A percentile compares a stretch with the other conserved stretches of the same genome.
Conservation (phyloP, 2,888 invertebrate species). For the Orthonevra nobilis region DNA sequence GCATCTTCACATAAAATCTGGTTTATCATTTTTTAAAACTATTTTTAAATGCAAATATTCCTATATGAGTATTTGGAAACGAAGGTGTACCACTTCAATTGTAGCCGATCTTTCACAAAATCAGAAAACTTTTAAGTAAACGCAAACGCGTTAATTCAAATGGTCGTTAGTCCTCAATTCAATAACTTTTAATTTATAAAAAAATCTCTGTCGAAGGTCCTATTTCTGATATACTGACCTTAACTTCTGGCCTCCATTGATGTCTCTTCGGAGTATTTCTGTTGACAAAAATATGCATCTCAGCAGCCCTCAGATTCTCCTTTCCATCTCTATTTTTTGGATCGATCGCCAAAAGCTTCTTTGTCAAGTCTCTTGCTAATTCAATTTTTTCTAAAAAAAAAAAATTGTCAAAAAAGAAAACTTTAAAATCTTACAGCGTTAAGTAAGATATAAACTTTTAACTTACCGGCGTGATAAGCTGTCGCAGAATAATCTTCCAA, state of each 20-base stretch:
- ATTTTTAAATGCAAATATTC: no score
- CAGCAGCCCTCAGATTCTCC: conserved; percentile 92
- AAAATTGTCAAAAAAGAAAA: conserved; percentile 74
- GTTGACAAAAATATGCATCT: conserved; percentile 81
- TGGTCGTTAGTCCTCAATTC: no score
- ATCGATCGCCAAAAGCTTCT: conserved; percentile 85
- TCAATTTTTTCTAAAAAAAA: conserved; percentile 85
- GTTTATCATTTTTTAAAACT: no score
- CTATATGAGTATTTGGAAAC: no score
- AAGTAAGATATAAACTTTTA: conserved; percentile 86
- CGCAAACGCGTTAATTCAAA: no score
- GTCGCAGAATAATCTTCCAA: conserved; percentile 95
- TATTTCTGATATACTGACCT: no score
- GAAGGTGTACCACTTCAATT: no score
- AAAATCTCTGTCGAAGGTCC: no score
- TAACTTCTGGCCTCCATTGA: conserved; percentile 30
- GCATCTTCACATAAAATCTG: no score
- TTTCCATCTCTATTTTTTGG: conserved; percentile 89
- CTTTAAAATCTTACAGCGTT: conserved; percentile 82
- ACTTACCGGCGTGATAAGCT: conserved; percentile 72
- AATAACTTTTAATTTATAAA: no score
- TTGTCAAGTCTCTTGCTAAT: conserved; percentile 89
- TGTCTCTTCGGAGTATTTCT: conserved; percentile 80
- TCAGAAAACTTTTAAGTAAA: no score
- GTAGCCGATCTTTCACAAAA: no score